Percentiles rank a stretch among this genome's conserved stretches.
Conservation (phyloP, 1,140 invertebrate species). For the Papilio dardanus region DNA sequence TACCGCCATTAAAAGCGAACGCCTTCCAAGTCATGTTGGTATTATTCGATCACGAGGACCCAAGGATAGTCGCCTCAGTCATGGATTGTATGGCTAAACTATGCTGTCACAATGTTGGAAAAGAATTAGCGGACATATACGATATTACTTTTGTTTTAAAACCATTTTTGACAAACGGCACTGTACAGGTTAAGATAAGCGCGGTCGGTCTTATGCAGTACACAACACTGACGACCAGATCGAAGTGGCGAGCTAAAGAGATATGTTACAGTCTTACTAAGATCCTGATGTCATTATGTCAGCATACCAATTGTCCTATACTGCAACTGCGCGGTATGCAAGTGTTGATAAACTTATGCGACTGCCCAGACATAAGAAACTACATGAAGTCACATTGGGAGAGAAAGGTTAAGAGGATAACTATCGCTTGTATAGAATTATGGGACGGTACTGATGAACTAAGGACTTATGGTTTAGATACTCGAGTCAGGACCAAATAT, state of each 20-base stretch:
- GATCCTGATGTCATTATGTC: constrained; percentile 51
- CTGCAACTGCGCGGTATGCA: constrained; percentile 68
- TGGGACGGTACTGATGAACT: constrained; percentile 73
- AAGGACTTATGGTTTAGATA: constrained; percentile 58
- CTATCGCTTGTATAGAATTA: constrained; percentile 62
- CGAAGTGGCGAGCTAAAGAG: constrained; percentile 75
- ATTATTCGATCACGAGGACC: constrained; percentile 54
- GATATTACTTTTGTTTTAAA: constrained; percentile 59
- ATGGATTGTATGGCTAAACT: constrained; percentile 73
- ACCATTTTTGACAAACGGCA: constrained; percentile 46
- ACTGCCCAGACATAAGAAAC: constrained; percentile 65
- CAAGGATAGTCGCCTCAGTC: constrained; percentile 53
- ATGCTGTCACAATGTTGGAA: constrained; percentile 67
- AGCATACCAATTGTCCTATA: constrained; percentile 51
- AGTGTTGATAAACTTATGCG: constrained; percentile 70
- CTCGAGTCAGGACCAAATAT: constrained; percentile 60
- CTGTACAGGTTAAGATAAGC: constrained; percentile 60
- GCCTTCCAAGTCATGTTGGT: constrained; percentile 70
- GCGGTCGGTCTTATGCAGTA: constrained; percentile 60
- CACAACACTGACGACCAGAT: constrained; percentile 67
- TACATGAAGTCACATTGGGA: constrained; percentile 61
- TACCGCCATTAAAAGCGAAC: constrained; percentile 58
- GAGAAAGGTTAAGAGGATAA: constrained; percentile 51
- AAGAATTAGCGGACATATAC: constrained; percentile 63
- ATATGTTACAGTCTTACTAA: constrained; percentile 53